Percentiles rank a stretch among this genome's conserved stretches.
These are phyloP conservation scores for Molossus molossus DNA, from an alignment of 2,797 vertebrate species.

Conservation along the genomic window DNA sequence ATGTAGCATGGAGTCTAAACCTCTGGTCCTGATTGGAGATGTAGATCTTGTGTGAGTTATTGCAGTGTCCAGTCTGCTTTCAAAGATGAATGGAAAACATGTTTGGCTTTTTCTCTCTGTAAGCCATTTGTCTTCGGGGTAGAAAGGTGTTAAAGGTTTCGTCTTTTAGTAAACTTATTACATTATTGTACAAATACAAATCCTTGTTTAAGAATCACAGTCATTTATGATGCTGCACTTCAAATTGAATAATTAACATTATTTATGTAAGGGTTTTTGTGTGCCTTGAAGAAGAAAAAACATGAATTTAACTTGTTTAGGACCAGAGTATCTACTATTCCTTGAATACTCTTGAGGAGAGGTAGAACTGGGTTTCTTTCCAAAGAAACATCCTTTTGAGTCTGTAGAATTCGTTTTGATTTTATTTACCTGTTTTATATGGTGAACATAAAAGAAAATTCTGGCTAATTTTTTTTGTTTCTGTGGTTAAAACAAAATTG, in stretches of 20 bases:
- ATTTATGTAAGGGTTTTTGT: background rate
- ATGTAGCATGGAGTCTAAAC: background rate
- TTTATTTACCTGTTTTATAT: constrained; percentile 14
- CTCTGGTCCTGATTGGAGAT: background rate
- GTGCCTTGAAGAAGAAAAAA: constrained; percentile 33
- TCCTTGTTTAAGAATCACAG: constrained; percentile 15
- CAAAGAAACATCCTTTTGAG: background rate
- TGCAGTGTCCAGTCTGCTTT: background rate
- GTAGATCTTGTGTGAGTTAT: background rate
- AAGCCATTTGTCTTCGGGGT: constrained; percentile 38
- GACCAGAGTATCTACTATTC: background rate
- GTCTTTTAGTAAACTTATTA: constrained; percentile 22
- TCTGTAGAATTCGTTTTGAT: constrained; percentile 47
- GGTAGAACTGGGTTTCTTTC: background rate
- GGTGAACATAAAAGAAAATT: background rate
- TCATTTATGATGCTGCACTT: constrained; percentile 63
- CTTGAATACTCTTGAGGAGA: constrained; percentile 1
- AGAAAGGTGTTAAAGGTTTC: constrained; percentile 29
- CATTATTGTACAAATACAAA: background rate
- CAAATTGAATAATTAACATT: constrained; percentile 22
- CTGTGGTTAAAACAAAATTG: constrained; percentile 58
- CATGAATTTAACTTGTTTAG: background rate
- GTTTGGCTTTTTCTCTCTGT: background rate
- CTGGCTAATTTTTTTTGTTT: constrained; percentile 48
- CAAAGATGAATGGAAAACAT: background rate